Evolutionary conservation across 2,797 vertebrate genomes (phyloP).

Genomic region (Dallia pectoralis): DNA sequence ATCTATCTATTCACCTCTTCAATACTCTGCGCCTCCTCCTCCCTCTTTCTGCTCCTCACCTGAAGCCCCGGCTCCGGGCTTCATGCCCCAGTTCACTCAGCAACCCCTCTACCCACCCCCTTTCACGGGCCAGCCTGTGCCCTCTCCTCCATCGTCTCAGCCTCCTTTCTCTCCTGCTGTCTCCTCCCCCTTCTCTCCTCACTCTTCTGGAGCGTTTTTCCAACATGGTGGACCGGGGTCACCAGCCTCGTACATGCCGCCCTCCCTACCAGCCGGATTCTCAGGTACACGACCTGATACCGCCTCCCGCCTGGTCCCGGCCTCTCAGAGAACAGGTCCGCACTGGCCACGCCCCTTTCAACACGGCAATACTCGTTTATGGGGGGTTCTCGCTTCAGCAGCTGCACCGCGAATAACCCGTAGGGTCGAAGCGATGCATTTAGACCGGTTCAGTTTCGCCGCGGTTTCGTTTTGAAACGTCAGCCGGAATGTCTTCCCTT

Average conservation of each 20-base stretch:
- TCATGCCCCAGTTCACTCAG: constrained; percentile 75
- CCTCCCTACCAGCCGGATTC: constrained; percentile 79
- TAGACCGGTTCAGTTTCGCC: not conserved
- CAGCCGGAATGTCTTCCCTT: too few relatives aligned
- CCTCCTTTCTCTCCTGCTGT: constrained; percentile 59
- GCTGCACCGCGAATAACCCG: not conserved
- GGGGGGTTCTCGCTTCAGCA: not conserved
- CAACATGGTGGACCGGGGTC: constrained; percentile 93
- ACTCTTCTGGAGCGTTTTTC: constrained; percentile 81
- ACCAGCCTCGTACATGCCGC: constrained; percentile 82
- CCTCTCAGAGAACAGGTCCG: constrained; percentile 89
- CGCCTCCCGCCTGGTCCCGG: constrained; percentile 75
- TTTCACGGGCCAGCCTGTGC: constrained; percentile 63
- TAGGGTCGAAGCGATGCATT: not conserved
- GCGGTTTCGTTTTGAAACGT: not conserved
- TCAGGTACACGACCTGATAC: constrained; percentile 90
- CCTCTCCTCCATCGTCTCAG: constrained; percentile 56
- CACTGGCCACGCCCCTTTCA: constrained; percentile 29
- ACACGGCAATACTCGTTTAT: not conserved
- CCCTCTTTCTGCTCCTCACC: constrained; percentile 71
- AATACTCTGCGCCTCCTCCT: constrained; percentile 68
- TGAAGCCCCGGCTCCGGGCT: constrained; percentile 71
- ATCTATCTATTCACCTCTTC: constrained; percentile 86
- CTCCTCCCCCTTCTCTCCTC: constrained; percentile 68
- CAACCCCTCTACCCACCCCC: constrained; percentile 67